Evolutionary conservation across 92 coral and sea anemone genomes (phyloP).

Genomic region (Virgularia gustaviana): DNA sequence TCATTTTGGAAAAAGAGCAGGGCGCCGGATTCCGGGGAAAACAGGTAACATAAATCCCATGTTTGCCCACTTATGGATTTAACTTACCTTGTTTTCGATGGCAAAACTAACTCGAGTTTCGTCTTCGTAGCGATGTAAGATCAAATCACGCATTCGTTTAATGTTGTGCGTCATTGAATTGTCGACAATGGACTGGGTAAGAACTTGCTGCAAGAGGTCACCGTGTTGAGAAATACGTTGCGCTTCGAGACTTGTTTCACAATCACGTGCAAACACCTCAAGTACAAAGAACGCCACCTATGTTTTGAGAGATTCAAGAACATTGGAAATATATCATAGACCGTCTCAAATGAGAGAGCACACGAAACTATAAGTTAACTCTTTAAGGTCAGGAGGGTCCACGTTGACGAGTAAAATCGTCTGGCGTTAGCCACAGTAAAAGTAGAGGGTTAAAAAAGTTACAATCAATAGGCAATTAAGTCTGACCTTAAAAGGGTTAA

Average conservation of each 20-base stretch:
- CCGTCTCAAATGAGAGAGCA: too few relatives aligned
- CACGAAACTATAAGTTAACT: too few relatives aligned
- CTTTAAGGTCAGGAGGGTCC: too few relatives aligned
- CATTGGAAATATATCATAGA: too few relatives aligned
- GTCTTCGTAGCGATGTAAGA: slow-evolving; percentile 74
- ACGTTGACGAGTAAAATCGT: too few relatives aligned
- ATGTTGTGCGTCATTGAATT: slow-evolving; percentile 55
- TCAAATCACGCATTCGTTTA: slow-evolving; percentile 83
- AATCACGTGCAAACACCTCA: slow-evolving; percentile 74
- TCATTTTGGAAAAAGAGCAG: too few relatives aligned
- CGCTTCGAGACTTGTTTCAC: slow-evolving; percentile 63
- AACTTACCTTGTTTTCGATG: slow-evolving; percentile 75
- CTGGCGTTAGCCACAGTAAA: too few relatives aligned
- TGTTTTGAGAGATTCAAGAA: too few relatives aligned
- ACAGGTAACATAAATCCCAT: not conserved
- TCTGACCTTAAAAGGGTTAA: too few relatives aligned
- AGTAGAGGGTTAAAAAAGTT: too few relatives aligned
- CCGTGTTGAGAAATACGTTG: slow-evolving; percentile 46
- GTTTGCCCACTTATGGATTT: not conserved
- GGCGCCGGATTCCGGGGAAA: too few relatives aligned
- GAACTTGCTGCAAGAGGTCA: slow-evolving; percentile 55
- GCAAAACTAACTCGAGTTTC: slow-evolving; percentile 64
- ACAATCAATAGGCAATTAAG: too few relatives aligned
- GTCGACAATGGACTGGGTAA: slow-evolving; percentile 59
- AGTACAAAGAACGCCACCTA: slow-evolving; percentile 76